Evolutionary conservation across 2,113 vertebrate species (phyloP).

Genomic region (Phyllopteryx taeniolatus): DNA sequence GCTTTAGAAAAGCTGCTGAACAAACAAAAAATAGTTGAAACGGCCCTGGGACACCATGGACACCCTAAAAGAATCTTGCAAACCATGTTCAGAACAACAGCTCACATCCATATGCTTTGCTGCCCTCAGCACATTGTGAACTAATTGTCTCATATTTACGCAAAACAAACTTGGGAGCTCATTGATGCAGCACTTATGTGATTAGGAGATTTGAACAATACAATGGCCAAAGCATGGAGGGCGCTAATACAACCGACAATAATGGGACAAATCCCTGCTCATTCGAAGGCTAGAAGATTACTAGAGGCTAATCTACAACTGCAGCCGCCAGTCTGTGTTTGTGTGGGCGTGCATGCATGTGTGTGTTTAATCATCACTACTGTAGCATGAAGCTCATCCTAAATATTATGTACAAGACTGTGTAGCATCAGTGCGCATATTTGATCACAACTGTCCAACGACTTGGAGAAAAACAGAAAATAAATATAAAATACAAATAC

Average conservation of each 20-base stretch:
- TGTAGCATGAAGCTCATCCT: not conserved
- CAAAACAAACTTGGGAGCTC: conserved; percentile 37
- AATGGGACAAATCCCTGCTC: conserved; percentile 54
- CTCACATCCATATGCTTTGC: conserved; percentile 5
- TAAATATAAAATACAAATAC: not conserved
- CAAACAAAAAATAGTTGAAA: no score
- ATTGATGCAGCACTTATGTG: conserved; percentile 63
- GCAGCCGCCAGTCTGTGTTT: conserved; percentile 18
- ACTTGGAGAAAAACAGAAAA: not conserved
- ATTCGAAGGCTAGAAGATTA: conserved; percentile 60
- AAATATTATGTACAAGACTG: not conserved
- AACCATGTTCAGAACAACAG: conserved; percentile 11
- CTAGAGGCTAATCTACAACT: conserved; percentile 51
- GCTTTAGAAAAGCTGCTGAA: not conserved
- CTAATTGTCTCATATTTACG: conserved; percentile 45
- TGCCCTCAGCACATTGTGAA: conserved; percentile 5
- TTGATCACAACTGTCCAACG: not conserved
- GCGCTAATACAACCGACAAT: conserved; percentile 24
- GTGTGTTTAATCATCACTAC: conserved; percentile 7
- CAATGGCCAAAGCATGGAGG: conserved; percentile 34
- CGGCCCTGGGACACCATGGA: no score
- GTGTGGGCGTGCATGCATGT: conserved; percentile 13
- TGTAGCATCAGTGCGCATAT: not conserved
- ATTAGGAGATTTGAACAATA: conserved; percentile 66
- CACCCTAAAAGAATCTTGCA: not conserved